Percentiles rank a stretch among this genome's conserved stretches.
These are phyloP conservation scores for Patagioenas fasciata DNA, from an alignment of 2,113 vertebrate species.

Conservation along the genomic window DNA sequence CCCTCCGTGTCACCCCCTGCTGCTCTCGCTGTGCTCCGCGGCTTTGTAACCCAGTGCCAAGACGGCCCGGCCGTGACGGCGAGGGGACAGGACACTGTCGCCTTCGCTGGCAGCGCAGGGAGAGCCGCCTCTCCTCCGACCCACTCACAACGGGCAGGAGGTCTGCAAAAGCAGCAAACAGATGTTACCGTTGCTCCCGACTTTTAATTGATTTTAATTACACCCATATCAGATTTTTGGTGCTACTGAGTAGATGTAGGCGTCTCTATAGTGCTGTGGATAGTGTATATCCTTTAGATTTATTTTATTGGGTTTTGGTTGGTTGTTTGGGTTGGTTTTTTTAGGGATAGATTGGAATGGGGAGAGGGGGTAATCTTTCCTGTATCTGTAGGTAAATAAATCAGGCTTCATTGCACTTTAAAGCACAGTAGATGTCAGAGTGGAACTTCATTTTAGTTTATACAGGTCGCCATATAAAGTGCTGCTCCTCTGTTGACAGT, in stretches of 20 bases:
- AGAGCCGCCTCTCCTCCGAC: neutral
- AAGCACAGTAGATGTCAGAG: conserved; percentile 66
- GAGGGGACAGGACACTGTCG: neutral
- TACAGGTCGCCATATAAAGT: conserved; percentile 22
- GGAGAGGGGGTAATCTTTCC: conserved; percentile 19
- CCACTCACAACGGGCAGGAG: conserved; percentile 1
- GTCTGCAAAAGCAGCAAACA: conserved; percentile 25
- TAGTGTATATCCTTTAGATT: conserved; percentile 47
- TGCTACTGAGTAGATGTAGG: conserved; percentile 74
- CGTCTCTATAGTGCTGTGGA: conserved; percentile 55
- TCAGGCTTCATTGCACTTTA: conserved; percentile 83
- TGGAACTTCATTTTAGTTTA: conserved; percentile 66
- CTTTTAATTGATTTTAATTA: conserved; percentile 68
- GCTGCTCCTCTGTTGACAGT: conserved; percentile 42
- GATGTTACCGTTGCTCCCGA: conserved; percentile 1
- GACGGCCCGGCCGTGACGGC: neutral
- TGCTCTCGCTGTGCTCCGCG: neutral
- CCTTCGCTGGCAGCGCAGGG: neutral
- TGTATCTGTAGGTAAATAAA: conserved; percentile 70
- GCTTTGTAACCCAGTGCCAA: conserved; percentile 24
- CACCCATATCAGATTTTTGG: conserved; percentile 67
- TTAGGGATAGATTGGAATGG: conserved; percentile 5
- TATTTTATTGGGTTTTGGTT: conserved; percentile 29
- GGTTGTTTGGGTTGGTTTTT: neutral
- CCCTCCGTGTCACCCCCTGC: neutral